These are phyloP conservation scores for Alca torda DNA, from an alignment of 2,797 vertebrate species.

Conservation along the genomic window DNA sequence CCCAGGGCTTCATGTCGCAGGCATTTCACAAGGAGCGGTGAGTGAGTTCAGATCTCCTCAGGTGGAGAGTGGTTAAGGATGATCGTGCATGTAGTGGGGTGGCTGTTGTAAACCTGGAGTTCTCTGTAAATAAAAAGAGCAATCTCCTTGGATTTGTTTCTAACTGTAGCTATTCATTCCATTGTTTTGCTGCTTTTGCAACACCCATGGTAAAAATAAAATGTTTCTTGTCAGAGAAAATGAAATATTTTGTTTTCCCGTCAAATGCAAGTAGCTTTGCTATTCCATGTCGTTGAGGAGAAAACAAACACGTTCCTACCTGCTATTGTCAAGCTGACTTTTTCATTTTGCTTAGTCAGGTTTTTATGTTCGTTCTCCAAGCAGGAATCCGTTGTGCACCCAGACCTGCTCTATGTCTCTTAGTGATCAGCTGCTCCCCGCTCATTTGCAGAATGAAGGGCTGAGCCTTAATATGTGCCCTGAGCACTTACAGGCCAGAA, in stretches of 20 bases:
- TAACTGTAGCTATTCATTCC: background rate
- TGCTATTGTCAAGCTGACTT: background rate
- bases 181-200: background rate
- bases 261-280: background rate
- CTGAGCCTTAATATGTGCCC: background rate
- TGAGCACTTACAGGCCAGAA: background rate
- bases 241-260: background rate
- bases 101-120: background rate
- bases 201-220: background rate
- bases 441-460: background rate
- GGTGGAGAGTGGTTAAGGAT: background rate
- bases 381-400: background rate
- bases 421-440: background rate
- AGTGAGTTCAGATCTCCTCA: background rate
- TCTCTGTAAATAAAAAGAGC: background rate
- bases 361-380: background rate
- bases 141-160: background rate
- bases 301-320: background rate
- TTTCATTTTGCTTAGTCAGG: background rate
- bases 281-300: background rate
- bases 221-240: background rate
- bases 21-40: background rate
- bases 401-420: background rate
- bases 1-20: background rate
- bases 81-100: background rate